Conservation (phyloP, 2,113 vertebrate species). For the Abramis brama region DNA sequence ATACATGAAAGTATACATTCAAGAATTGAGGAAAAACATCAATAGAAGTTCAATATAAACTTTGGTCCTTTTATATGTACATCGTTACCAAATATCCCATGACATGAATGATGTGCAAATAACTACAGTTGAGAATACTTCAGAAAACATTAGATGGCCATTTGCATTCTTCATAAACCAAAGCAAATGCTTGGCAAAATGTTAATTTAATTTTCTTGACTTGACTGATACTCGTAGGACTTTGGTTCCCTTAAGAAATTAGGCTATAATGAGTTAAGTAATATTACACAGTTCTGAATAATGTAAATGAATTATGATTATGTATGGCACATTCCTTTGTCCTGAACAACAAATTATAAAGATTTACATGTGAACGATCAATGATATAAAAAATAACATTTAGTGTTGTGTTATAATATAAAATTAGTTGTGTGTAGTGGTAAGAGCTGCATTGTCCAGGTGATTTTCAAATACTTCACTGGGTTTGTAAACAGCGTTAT, state of each 20-base stretch:
- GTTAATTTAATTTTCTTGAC: background rate
- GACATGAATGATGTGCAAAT: constrained; percentile 7
- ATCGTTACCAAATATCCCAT: constrained; percentile 7
- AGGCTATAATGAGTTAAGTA: background rate
- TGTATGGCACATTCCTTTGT: background rate
- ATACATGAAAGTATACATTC: constrained; percentile 45
- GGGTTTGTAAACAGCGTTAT: background rate
- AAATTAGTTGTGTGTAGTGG: background rate
- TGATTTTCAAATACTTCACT: background rate
- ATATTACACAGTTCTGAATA: background rate
- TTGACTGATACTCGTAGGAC: background rate
- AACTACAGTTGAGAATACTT: background rate
- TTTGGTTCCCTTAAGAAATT: background rate
- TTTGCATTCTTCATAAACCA: background rate
- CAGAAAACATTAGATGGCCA: background rate
- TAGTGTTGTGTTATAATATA: background rate
- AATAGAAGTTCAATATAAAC: constrained; percentile 16
- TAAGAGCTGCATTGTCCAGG: background rate
- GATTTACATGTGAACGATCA: background rate
- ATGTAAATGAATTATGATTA: background rate
- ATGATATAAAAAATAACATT: background rate
- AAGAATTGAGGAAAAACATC: constrained; percentile 36
- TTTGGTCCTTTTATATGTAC: constrained; percentile 15
- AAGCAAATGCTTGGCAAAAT: background rate
- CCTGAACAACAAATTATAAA: background rate